Base-by-base conservation (phyloP, 2,113 vertebrate species). In the Pseudopipra pipra region DNA sequence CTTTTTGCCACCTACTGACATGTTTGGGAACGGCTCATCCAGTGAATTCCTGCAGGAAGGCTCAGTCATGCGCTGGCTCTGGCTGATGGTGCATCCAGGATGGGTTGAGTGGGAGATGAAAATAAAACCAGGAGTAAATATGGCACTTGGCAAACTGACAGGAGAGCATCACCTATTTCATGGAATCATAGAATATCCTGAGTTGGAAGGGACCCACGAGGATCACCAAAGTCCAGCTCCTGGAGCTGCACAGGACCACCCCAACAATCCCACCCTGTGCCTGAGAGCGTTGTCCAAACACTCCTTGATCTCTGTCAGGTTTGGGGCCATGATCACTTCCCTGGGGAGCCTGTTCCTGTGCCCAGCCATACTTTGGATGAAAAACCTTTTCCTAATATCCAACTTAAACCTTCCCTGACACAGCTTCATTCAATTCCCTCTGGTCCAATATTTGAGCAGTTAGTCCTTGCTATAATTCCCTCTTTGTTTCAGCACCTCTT, bases 1-100 rank as follows among this genome's bases (percentile, higher is more conserved):
- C 92, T 95, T 96, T 95, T 97, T 97, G 96, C 96, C 96, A 96
- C 95, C 96, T 97, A 95, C 92, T 96, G 96, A 96, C 95, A 68
- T 2, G 54, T 56, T 93, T 81, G 86, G 96, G 77, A 97, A 96
- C 4, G 75, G 66, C 92, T 89, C n/a, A 35, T 12, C 55, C 86
- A 11, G 71, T 0, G 59, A 74, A 43, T 87, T 63, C 85, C 90
- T 46, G 82, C 82, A 61, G 75, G 39, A 52, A 63, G 72, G 65
- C 80, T 92, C n/a, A 3, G 30, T 7, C 1, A 5, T 6, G 21
- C 2, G 0, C 85, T 16, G 54, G 19, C 21, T 52, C 35, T 14
- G 65, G 3, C 46, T 49, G 27, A 51, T 0, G 6, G 21, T 2
- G 41, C 30, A 14, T 9, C 61, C 85, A 41, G 52, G 65, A 46